Evolutionary conservation across 2,888 invertebrate genomes (phyloP).

Genomic region (Plebejus anna): DNA sequence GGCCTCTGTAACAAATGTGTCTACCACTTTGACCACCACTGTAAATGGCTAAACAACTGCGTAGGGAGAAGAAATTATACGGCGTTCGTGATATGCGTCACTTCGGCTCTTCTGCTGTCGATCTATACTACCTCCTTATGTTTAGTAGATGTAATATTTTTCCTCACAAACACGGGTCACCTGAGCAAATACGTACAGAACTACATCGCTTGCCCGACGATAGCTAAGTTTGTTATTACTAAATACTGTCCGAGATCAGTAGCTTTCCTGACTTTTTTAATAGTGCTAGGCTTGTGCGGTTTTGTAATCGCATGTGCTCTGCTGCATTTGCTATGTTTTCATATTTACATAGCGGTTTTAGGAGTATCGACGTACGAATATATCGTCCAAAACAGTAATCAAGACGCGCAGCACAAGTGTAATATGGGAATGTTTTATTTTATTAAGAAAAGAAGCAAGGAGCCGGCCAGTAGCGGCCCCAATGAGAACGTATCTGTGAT

Average conservation of each 20-base stretch:
- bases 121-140: constrained; percentile 85
- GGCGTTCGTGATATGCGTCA: constrained; percentile 89
- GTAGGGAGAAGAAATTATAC: constrained; percentile 94
- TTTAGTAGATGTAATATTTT: constrained; percentile 84
- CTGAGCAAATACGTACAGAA: constrained; percentile 78
- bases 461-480: constrained; percentile 29
- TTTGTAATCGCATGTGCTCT: constrained; percentile 87
- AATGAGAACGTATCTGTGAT: constrained; percentile 28
- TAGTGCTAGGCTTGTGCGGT: constrained; percentile 84
- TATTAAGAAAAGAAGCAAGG: constrained; percentile 35
- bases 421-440: constrained; percentile 39
- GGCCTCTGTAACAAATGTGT: constrained; percentile 99
- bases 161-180: constrained; percentile 81
- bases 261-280: constrained; percentile 59
- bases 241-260: constrained; percentile 60
- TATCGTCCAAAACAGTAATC: constrained; percentile 71
- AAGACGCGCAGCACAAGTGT: constrained; percentile 36
- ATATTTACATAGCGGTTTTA: constrained; percentile 90
- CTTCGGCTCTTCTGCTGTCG: constrained; percentile 87
- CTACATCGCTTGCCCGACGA: constrained; percentile 56
- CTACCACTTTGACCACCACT: constrained; percentile 96
- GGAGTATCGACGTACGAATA: constrained; percentile 95
- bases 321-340: constrained; percentile 92
- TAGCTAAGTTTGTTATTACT: constrained; percentile 40
- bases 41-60: constrained; percentile 99